A percentile compares a stretch with the other conserved stretches of the same genome.
Conservation (phyloP, 2,113 vertebrate genomes). For the Crotalus helleri region DNA sequence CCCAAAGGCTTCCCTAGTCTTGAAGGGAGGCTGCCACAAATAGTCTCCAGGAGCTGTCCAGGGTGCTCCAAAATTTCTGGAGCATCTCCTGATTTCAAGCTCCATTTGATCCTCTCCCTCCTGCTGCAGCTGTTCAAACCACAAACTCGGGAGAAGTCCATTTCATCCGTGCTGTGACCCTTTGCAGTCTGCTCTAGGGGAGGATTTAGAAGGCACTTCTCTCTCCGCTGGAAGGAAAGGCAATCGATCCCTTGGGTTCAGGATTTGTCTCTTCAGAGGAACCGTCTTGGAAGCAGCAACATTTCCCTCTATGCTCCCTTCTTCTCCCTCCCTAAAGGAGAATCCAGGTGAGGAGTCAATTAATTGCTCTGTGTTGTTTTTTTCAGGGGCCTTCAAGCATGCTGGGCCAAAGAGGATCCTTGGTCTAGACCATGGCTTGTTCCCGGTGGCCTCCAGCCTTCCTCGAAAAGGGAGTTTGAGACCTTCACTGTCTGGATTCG, state of each 20-base stretch:
- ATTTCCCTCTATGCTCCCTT: too few relatives aligned
- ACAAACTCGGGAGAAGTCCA: not conserved
- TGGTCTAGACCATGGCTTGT: not conserved
- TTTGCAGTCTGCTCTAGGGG: not conserved
- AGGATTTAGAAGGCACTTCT: too few relatives aligned
- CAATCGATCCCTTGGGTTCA: too few relatives aligned
- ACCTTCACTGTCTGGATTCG: fast-evolving
- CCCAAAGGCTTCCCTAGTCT: not conserved
- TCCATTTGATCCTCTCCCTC: not conserved
- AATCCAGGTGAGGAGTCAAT: too few relatives aligned
- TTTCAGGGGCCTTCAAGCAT: not conserved
- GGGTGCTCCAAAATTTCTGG: not conserved
- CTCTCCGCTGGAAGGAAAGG: too few relatives aligned
- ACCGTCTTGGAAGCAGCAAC: too few relatives aligned
- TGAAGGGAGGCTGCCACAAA: not conserved
- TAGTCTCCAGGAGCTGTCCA: not conserved
- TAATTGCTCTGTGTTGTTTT: not conserved
- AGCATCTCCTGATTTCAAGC: not conserved
- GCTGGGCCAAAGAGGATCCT: not conserved
- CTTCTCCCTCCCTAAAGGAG: too few relatives aligned
- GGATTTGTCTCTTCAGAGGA: too few relatives aligned
- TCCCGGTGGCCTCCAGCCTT: not conserved
- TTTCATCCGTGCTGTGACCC: too few relatives aligned
- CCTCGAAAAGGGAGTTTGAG: fast-evolving
- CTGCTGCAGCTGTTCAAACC: too few relatives aligned